Conservation (phyloP, 2,113 vertebrate species). For the Tetraodon nigroviridis region DNA sequence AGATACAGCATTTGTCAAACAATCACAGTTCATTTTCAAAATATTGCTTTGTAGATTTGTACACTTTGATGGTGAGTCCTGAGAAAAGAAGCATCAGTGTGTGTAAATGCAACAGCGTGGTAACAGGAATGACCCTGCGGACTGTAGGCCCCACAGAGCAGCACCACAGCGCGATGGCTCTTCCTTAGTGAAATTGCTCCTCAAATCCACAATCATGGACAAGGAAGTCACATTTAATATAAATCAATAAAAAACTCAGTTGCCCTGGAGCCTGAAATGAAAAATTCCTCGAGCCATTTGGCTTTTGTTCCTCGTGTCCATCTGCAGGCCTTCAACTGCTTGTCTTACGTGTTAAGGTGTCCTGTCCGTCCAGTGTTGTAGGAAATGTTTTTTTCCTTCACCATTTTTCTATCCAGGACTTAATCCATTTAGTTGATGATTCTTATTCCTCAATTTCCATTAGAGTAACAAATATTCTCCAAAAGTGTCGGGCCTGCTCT, state of each 20-base stretch:
- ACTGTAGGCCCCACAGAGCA: conserved; percentile 8
- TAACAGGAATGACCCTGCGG: conserved; percentile 12
- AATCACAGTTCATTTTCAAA: no score
- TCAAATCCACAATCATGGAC: conserved; percentile 45
- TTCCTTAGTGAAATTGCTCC: conserved; percentile 13
- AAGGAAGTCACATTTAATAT: conserved; percentile 52
- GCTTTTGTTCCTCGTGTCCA: conserved; percentile 25
- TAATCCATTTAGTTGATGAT: conserved; percentile 4
- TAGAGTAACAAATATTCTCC: conserved; percentile 3
- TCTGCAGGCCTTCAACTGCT: conserved; percentile 39
- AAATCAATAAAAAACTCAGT: conserved; percentile 63
- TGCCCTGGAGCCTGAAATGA: conserved; percentile 39
- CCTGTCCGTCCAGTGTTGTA: conserved; percentile 12
- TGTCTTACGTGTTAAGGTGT: conserved; percentile 29
- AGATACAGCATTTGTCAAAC: no score
- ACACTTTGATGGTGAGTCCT: not conserved
- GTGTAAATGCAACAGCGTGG: not conserved
- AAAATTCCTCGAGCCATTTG: conserved; percentile 39
- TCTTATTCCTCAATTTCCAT: conserved; percentile 9
- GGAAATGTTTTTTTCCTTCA: not conserved
- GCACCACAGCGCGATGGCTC: conserved; percentile 17
- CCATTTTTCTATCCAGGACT: conserved; percentile 40
- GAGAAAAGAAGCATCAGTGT: not conserved
- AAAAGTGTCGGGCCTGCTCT: conserved; percentile 32
- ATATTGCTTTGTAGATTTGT: no score